Conservation (phyloP, 2,113 vertebrate species). For the Machaerirhynchus nigripectus region DNA sequence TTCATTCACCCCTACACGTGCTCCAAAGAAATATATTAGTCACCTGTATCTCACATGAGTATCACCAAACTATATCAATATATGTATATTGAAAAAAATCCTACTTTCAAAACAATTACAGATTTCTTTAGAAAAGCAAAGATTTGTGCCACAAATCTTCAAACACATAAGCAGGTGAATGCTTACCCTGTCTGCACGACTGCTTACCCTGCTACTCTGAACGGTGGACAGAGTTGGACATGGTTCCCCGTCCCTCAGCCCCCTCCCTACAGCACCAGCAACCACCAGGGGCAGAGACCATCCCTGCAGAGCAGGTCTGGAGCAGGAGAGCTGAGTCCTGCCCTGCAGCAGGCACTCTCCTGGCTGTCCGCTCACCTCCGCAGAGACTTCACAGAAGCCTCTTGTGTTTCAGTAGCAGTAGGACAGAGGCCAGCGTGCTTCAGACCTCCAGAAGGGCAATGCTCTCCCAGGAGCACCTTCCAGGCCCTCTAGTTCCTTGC, state of each 20-base stretch:
- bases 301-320: background rate
- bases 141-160: background rate
- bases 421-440: rapidly evolving
- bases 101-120: background rate
- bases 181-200: background rate
- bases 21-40: background rate
- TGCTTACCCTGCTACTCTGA: background rate
- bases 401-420: rapidly evolving
- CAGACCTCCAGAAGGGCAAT: rapidly evolving
- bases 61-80: background rate
- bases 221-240: rapidly evolving
- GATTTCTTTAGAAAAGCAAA: background rate
- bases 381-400: background rate
- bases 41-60: background rate
- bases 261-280: background rate
- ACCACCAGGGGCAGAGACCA: background rate
- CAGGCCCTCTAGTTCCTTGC: background rate
- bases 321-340: background rate
- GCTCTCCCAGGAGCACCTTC: background rate
- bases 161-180: rapidly evolving
- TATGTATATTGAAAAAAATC: background rate
- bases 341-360: background rate
- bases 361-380: background rate
- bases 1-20: background rate
- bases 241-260: rapidly evolving